Percentiles rank a stretch among this genome's conserved stretches.
phyloP scores from a whole-genome alignment of 2,888 invertebrate genomes.

The Dysmachus trigonus region DNA sequence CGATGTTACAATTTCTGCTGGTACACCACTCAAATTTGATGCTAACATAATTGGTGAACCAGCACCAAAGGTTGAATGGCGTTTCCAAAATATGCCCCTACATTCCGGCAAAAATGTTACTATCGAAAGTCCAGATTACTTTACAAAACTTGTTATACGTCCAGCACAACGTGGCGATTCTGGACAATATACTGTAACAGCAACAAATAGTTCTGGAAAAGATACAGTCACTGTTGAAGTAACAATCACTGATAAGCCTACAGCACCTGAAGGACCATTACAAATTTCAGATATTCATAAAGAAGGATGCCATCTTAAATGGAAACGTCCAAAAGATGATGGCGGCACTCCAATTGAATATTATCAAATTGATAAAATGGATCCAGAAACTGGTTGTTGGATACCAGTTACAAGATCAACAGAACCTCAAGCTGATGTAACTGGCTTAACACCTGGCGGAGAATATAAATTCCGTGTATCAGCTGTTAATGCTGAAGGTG shows the following conservation, averaged over 20 bases:
- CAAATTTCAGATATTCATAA: constrained; percentile 89
- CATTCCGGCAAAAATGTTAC: constrained; percentile 75
- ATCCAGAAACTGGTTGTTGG: constrained; percentile 89
- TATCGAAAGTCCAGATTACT: constrained; percentile 87
- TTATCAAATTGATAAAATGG: constrained; percentile 95
- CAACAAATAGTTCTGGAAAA: constrained; percentile 87
- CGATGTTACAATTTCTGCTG: constrained; percentile 89
- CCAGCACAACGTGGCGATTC: constrained; percentile 83
- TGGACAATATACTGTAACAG: constrained; percentile 87
- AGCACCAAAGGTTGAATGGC: constrained; percentile 93
- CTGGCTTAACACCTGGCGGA: constrained; percentile 86
- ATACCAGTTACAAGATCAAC: constrained; percentile 84
- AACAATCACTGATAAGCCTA: constrained; percentile 86
- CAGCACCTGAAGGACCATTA: constrained; percentile 87
- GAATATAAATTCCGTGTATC: constrained; percentile 96
- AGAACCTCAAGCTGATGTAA: constrained; percentile 83
- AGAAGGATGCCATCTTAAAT: constrained; percentile 92
- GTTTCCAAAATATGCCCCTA: constrained; percentile 82
- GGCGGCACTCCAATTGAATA: constrained; percentile 95
- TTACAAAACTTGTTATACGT: constrained; percentile 84
- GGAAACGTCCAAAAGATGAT: constrained; percentile 95
- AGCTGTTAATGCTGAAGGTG: constrained; percentile 95
- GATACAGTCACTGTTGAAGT: constrained; percentile 85
- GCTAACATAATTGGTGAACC: constrained; percentile 95
- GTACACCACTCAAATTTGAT: constrained; percentile 91